Evolutionary conservation across 2,113 vertebrate genomes (phyloP).

Genomic region (Aptenodytes forsteri): DNA sequence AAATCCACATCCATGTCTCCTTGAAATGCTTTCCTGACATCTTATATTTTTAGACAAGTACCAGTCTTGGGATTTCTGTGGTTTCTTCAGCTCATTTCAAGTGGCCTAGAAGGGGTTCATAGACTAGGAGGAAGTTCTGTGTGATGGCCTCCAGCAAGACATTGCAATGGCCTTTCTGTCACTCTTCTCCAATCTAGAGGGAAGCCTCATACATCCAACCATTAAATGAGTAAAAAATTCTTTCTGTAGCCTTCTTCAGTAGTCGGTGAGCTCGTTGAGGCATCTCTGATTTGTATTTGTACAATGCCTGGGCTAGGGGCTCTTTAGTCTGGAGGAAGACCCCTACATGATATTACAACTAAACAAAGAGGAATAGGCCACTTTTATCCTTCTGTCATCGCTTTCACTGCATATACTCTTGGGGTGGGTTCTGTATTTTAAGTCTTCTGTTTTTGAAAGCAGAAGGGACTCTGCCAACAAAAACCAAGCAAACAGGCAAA

Average conservation of each 20-base stretch:
- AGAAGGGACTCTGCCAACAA: neutral
- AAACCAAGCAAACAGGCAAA: neutral
- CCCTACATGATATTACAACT: neutral
- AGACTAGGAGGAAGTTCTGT: neutral
- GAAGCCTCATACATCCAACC: neutral
- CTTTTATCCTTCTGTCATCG: neutral
- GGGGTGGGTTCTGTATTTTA: neutral
- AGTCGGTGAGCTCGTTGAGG: neutral
- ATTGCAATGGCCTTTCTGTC: neutral
- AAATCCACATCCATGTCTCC: neutral
- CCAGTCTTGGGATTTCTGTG: neutral
- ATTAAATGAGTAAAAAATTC: neutral
- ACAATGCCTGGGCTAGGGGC: neutral
- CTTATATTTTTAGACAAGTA: neutral
- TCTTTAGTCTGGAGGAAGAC: neutral
- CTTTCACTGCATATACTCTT: neutral
- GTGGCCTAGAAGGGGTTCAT: neutral
- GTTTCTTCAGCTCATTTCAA: neutral
- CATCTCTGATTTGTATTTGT: neutral
- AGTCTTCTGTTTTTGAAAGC: neutral
- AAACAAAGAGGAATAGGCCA: neutral
- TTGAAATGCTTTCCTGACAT: neutral
- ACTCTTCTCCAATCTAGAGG: neutral
- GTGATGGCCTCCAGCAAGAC: neutral
- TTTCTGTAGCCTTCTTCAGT: neutral